phyloP scores from a whole-genome alignment of 2,113 vertebrate species.

The Motacilla alba region DNA sequence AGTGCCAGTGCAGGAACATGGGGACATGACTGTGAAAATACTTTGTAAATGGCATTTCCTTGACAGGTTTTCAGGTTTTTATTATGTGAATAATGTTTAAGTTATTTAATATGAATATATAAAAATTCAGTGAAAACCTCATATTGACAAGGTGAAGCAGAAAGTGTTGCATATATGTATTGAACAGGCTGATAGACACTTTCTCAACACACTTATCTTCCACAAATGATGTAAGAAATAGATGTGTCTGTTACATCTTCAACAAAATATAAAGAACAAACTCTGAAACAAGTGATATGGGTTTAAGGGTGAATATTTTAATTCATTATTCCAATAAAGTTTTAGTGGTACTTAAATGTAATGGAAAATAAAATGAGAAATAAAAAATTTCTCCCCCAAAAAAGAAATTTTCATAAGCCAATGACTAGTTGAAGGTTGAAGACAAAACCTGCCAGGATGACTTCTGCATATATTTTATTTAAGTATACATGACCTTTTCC shows the following conservation, averaged over 20 bases:
- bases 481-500: background rate
- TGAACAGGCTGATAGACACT: background rate
- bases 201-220: background rate
- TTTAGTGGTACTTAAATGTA: background rate
- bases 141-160: background rate
- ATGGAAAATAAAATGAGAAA: background rate
- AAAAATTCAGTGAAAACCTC: background rate
- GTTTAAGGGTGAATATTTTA: background rate
- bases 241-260: background rate
- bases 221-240: background rate
- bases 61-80: background rate
- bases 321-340: background rate
- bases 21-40: background rate
- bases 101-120: background rate
- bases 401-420: background rate
- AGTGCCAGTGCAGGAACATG: background rate
- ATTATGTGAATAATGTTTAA: background rate
- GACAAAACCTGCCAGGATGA: background rate
- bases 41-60: background rate
- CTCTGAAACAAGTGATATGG: background rate
- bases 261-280: background rate
- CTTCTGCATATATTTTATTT: background rate
- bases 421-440: background rate
- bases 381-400: accelerated
- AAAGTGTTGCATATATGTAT: background rate